Percentiles rank a stretch among this genome's conserved stretches.
These are phyloP conservation scores for Gopherus evgoodei DNA, from an alignment of 2,113 vertebrate genomes.

Conservation along the genomic window DNA sequence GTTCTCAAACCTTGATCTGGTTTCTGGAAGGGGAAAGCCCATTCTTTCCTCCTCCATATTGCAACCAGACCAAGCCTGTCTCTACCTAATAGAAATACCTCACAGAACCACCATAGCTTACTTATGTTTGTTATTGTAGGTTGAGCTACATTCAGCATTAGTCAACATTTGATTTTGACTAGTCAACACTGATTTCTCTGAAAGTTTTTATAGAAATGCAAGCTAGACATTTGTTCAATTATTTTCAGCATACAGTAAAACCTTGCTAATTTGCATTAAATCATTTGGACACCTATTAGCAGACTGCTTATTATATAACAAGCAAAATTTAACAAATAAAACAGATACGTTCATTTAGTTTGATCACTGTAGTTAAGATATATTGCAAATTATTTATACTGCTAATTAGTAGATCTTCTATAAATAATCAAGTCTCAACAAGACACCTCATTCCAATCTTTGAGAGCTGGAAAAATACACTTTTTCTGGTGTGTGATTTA, in stretches of 20 bases:
- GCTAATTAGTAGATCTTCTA: not conserved
- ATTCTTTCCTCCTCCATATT: constrained; percentile 16
- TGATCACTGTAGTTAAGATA: constrained; percentile 21
- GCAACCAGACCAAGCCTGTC: not conserved
- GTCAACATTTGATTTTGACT: not conserved
- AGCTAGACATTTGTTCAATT: not conserved
- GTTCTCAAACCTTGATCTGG: not conserved
- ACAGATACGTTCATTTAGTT: not conserved
- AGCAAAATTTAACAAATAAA: constrained; percentile 21
- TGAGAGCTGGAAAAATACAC: not conserved
- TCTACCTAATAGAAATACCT: not conserved
- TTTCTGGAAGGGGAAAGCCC: not conserved
- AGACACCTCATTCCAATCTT: not conserved
- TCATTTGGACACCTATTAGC: not conserved
- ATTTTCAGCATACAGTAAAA: not conserved
- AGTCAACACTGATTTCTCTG: constrained; percentile 15
- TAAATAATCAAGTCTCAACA: constrained; percentile 17
- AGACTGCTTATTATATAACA: constrained; percentile 26
- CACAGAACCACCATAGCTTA: not conserved
- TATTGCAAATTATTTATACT: not conserved
- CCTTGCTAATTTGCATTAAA: not conserved
- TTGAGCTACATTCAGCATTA: not conserved
- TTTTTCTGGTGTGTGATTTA: not conserved
- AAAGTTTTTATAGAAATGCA: not conserved
- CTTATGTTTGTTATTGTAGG: not conserved